These are phyloP conservation scores for Suillia variegata DNA, from an alignment of 2,888 invertebrate species.

Conservation along the genomic window DNA sequence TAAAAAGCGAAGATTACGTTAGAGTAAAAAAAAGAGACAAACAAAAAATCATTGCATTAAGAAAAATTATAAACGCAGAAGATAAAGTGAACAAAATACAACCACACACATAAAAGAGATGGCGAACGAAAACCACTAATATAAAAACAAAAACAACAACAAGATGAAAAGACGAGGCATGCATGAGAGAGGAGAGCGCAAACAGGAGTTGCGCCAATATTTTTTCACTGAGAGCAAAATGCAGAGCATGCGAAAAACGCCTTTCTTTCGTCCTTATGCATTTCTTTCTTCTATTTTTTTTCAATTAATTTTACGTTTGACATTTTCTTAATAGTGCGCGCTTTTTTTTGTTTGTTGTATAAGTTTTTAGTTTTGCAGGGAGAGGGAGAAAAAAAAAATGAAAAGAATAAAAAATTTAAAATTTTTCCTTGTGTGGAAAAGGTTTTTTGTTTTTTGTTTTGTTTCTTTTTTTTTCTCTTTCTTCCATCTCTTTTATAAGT, in stretches of 20 bases:
- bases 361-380: too few species aligned
- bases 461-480: too few species aligned
- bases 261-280: too few species aligned
- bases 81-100: conserved; percentile 2
- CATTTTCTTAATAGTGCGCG: too few species aligned
- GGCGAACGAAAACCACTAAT: conserved; percentile 37
- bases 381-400: too few species aligned
- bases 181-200: neutral
- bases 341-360: too few species aligned
- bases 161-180: neutral
- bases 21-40: conserved; percentile 11
- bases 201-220: conserved; percentile 3
- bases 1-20: conserved; percentile 3
- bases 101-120: conserved; percentile 21
- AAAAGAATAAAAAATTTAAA: too few species aligned
- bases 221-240: neutral
- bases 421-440: too few species aligned
- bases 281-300: too few species aligned
- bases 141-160: conserved; percentile 27
- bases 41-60: conserved; percentile 5
- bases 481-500: too few species aligned
- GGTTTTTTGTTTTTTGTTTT: too few species aligned
- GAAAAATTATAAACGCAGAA: conserved; percentile 7
- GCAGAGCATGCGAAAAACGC: neutral
- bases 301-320: too few species aligned